These are phyloP conservation scores for Apostichopus leukothele DNA, from an alignment of 53 echinoderm and acorn worm genomes.

Conservation along the genomic window DNA sequence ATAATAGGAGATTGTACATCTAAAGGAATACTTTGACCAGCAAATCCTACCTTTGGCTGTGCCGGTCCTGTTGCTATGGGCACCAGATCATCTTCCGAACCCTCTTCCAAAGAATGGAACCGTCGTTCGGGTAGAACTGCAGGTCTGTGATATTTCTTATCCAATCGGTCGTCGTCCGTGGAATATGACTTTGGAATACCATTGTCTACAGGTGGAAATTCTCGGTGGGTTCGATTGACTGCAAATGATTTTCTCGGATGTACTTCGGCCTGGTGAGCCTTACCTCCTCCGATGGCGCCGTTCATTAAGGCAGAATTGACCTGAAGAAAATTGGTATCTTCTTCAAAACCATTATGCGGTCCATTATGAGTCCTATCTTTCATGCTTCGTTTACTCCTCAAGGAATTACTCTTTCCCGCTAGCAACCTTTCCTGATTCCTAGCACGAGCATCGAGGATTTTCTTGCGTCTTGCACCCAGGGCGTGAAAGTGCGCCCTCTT, in stretches of 20 bases:
- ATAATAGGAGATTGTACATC: background rate
- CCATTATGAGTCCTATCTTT: background rate
- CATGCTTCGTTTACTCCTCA: background rate
- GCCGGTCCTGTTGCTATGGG: background rate
- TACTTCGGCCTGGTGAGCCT: background rate
- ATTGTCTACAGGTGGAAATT: background rate
- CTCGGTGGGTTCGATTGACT: background rate
- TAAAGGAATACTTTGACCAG: background rate
- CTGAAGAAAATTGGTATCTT: slow-evolving; percentile 17
- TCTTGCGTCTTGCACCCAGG: slow-evolving; percentile 53
- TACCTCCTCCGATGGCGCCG: slow-evolving; percentile 1
- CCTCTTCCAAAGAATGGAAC: slow-evolving; percentile 33
- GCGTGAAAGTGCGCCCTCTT: slow-evolving; percentile 80
- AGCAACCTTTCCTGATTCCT: background rate
- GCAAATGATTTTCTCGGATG: slow-evolving; percentile 13
- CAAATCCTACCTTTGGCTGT: background rate
- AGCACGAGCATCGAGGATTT: slow-evolving; percentile 31
- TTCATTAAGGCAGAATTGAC: slow-evolving; percentile 17
- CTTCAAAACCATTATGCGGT: background rate
- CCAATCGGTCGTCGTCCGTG: slow-evolving; percentile 2
- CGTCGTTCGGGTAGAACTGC: slow-evolving; percentile 2
- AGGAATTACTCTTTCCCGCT: background rate
- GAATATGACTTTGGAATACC: slow-evolving; percentile 12
- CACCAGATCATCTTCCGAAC: background rate
- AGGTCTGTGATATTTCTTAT: background rate